Percentiles rank a stretch among this genome's conserved stretches.
phyloP scores from a whole-genome alignment of 2,888 invertebrate genomes.

The Beris chalybata region DNA sequence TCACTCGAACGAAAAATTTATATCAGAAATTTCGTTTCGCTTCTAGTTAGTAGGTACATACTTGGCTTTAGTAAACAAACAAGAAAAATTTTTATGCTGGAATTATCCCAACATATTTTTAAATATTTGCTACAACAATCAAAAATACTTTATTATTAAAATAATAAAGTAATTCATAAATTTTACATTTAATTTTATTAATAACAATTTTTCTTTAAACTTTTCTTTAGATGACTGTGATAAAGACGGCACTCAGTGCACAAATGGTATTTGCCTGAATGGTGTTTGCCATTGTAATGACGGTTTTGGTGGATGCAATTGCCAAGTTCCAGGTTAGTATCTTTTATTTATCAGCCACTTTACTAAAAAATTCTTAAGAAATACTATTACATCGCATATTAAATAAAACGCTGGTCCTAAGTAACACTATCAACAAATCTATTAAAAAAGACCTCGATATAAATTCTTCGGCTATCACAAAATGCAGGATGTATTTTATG shows the following conservation, averaged over 20 bases:
- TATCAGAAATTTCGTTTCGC: no score
- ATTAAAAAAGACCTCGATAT: not conserved
- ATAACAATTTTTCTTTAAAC: conserved; percentile 7
- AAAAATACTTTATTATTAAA: no score
- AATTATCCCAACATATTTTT: no score
- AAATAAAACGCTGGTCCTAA: not conserved
- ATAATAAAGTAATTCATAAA: no score
- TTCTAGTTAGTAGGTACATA: no score
- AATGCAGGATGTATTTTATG: no score
- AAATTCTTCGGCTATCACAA: no score
- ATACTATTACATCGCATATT: conserved; percentile 39
- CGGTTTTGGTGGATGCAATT: conserved; percentile 92
- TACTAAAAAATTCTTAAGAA: conserved; percentile 36
- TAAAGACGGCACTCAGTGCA: conserved; percentile 87
- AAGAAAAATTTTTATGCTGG: no score
- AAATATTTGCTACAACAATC: no score
- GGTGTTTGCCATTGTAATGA: conserved; percentile 95
- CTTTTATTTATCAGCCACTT: not conserved
- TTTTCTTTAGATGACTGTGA: conserved; percentile 77
- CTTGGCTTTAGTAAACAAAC: no score
- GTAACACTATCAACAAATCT: not conserved
- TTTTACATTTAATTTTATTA: not conserved
- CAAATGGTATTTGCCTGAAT: conserved; percentile 91
- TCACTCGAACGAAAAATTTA: no score
- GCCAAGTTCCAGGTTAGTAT: conserved; percentile 81